Conservation (phyloP, 2,888 invertebrate species). For the Horisme vitalbata region DNA sequence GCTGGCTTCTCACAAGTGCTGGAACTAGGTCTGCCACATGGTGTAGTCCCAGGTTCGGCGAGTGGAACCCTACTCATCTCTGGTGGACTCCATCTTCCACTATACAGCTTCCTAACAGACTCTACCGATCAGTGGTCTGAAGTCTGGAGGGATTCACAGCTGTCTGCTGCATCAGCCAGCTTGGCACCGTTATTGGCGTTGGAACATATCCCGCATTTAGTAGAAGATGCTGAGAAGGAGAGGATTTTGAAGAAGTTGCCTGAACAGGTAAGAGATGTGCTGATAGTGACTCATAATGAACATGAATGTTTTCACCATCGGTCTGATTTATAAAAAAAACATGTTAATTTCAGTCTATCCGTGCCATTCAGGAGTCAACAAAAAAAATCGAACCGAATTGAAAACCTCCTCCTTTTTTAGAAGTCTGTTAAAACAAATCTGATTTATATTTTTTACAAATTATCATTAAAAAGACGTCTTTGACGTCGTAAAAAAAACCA, state of each 20-base stretch:
- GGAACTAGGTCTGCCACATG: conserved; percentile 84
- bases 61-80: conserved; percentile 84
- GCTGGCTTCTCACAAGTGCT: conserved; percentile 87
- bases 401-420: too few species aligned
- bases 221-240: conserved; percentile 77
- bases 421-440: too few species aligned
- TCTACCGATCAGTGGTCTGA: conserved; percentile 67
- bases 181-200: conserved; percentile 82
- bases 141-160: conserved; percentile 73
- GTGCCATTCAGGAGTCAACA: too few species aligned
- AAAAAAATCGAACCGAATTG: too few species aligned
- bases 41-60: conserved; percentile 86
- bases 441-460: too few species aligned
- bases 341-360: too few species aligned
- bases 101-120: conserved; percentile 65
- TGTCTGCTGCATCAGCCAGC: conserved; percentile 82
- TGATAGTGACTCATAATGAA: too few species aligned
- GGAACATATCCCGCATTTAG: conserved; percentile 78
- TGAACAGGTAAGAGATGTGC: conserved; percentile 82
- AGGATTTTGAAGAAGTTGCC: conserved; percentile 78
- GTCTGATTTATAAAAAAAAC: too few species aligned
- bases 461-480: too few species aligned
- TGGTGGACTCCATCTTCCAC: conserved; percentile 84
- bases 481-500: too few species aligned
- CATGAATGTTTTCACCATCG: too few species aligned